A percentile compares a stretch with the other conserved stretches of the same genome.
Conservation (phyloP, 2,797 vertebrate species). For the Xyrichtys novacula region DNA sequence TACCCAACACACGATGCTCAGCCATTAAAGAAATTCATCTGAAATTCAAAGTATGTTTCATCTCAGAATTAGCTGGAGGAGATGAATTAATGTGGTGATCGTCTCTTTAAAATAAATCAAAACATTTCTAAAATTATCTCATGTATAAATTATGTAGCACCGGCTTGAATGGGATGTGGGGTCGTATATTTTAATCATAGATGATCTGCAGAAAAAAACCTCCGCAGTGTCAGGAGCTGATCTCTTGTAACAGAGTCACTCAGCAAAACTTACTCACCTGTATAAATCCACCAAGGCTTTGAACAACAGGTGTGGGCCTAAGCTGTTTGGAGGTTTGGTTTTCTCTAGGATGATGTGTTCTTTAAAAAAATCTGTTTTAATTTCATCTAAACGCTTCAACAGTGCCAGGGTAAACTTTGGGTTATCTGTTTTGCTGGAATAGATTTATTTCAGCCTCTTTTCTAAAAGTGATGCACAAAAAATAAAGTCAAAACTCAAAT, state of each 20-base stretch:
- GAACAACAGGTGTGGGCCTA: no score
- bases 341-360: no score
- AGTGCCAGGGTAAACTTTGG: no score
- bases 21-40: constrained; percentile 33
- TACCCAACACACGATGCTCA: constrained; percentile 18
- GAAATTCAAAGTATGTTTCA: constrained; percentile 41
- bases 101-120: constrained; percentile 60
- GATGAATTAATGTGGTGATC: constrained; percentile 51
- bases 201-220: constrained; percentile 12
- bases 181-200: constrained; percentile 41
- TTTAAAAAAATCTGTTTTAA: no score
- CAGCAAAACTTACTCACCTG: not conserved
- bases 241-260: not conserved
- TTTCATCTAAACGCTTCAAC: no score
- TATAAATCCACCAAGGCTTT: not conserved
- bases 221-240: constrained; percentile 18
- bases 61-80: constrained; percentile 42
- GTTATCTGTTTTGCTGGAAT: no score
- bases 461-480: no score
- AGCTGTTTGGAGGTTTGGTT: no score
- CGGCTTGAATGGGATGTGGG: constrained; percentile 50
- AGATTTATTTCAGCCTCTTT: no score
- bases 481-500: no score
- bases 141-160: constrained; percentile 59
- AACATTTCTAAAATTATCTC: constrained; percentile 67